Percentiles rank a stretch among this genome's conserved stretches.
phyloP scores from a whole-genome alignment of 2,888 invertebrate genomes.

The Phania funesta region DNA sequence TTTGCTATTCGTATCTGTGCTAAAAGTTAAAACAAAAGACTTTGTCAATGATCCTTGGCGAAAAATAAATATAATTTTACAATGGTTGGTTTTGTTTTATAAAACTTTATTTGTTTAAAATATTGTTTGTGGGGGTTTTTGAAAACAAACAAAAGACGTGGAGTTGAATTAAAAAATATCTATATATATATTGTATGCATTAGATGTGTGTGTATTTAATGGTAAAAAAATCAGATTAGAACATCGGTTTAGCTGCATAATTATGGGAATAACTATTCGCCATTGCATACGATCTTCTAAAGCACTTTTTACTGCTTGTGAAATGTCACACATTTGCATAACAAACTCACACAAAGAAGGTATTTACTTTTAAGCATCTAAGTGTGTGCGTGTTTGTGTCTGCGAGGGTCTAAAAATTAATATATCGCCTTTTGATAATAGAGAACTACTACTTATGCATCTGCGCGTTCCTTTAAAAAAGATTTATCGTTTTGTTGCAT shows the following conservation, averaged over 20 bases:
- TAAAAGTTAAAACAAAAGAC: constrained; percentile 29
- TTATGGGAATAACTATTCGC: no score
- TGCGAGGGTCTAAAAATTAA: neutral
- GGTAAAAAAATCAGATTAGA: neutral
- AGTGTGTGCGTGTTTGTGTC: neutral
- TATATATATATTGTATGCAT: constrained; percentile 46
- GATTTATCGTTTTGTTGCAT: constrained; percentile 49
- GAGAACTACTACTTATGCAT: constrained; percentile 9
- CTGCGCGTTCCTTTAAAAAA: no score
- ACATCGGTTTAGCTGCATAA: constrained; percentile 19
- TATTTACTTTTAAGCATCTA: neutral
- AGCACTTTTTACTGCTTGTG: no score
- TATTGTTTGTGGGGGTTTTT: neutral
- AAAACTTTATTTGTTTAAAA: constrained; percentile 10
- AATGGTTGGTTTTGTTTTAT: neutral
- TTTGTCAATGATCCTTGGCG: neutral
- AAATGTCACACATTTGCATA: neutral
- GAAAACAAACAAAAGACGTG: neutral
- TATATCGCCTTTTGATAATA: constrained; percentile 27
- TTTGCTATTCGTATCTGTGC: no score
- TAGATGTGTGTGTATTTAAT: constrained; percentile 25
- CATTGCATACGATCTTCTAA: no score
- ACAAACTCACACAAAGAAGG: neutral
- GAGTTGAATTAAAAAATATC: neutral
- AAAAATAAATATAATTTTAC: constrained; percentile 5